Evolutionary conservation across 64 coral and sea anemone species (phyloP).

Genomic region (Montipora cactus): DNA sequence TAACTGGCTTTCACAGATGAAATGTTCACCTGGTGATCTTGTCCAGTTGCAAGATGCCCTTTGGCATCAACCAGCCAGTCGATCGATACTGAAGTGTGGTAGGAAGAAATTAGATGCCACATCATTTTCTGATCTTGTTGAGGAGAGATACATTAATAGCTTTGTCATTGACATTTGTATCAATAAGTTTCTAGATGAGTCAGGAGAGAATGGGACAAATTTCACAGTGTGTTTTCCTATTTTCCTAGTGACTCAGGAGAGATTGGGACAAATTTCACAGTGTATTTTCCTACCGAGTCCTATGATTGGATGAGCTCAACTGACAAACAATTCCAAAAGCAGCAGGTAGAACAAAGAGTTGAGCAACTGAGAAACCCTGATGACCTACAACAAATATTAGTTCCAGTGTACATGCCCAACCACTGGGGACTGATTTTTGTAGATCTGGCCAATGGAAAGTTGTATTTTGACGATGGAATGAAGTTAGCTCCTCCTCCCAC

Average conservation of each 20-base stretch:
- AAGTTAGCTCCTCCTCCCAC: background rate
- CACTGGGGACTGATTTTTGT: constrained; percentile 63
- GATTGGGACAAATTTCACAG: background rate
- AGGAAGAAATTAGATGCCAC: background rate
- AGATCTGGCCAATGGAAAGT: background rate
- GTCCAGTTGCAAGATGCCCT: no score
- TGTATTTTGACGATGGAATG: constrained; percentile 77
- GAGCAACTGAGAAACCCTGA: background rate
- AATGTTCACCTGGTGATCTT: no score
- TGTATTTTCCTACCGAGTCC: constrained; percentile 60
- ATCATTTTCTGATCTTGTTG: constrained; percentile 8
- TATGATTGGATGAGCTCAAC: constrained; percentile 34
- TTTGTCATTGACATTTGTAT: constrained; percentile 5
- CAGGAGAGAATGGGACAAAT: no score
- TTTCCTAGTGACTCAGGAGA: no score
- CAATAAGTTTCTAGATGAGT: background rate
- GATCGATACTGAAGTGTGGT: background rate
- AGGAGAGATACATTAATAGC: constrained; percentile 4
- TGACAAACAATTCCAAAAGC: constrained; percentile 31
- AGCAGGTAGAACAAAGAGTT: background rate
- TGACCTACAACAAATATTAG: constrained; percentile 45
- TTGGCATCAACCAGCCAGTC: no score
- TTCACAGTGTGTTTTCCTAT: no score
- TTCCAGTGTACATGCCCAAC: constrained; percentile 59
- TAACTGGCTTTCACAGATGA: constrained; percentile 33